phyloP scores from a whole-genome alignment of 2,888 invertebrate species.

The Sipha maydis region DNA sequence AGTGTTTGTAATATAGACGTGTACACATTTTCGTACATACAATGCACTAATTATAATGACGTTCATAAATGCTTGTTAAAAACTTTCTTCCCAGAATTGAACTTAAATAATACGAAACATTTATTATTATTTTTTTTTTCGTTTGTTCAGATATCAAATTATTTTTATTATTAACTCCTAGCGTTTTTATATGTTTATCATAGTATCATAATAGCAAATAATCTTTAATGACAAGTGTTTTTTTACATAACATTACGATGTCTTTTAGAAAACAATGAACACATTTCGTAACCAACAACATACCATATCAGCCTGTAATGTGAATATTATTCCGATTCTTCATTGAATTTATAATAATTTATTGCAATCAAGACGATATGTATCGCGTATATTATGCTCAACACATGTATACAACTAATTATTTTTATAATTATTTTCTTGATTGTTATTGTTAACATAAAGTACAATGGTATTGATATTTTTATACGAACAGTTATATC shows the following conservation, averaged over 20 bases:
- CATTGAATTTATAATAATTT: constrained; percentile 3
- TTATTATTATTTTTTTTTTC: too few species aligned
- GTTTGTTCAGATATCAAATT: too few species aligned
- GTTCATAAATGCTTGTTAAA: neutral
- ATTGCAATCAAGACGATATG: constrained; percentile 32
- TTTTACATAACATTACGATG: neutral
- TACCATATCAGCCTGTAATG: neutral
- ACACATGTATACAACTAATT: neutral
- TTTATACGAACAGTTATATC: too few species aligned
- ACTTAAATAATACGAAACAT: too few species aligned
- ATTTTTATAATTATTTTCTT: constrained; percentile 31
- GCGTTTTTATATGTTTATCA: constrained; percentile 7
- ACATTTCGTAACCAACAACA: constrained; percentile 17
- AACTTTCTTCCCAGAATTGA: neutral
- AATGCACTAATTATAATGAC: neutral
- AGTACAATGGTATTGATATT: too few species aligned
- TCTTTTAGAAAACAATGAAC: constrained; percentile 28
- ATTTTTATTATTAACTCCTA: too few species aligned
- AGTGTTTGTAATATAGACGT: too few species aligned
- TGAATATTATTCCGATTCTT: constrained; percentile 5
- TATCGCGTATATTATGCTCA: neutral
- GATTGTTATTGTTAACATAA: neutral
- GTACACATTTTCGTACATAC: neutral
- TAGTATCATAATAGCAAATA: constrained; percentile 5
- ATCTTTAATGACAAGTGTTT: constrained; percentile 15